phyloP scores from a whole-genome alignment of 2,113 vertebrate genomes.

The Atrichornis clamosus region DNA sequence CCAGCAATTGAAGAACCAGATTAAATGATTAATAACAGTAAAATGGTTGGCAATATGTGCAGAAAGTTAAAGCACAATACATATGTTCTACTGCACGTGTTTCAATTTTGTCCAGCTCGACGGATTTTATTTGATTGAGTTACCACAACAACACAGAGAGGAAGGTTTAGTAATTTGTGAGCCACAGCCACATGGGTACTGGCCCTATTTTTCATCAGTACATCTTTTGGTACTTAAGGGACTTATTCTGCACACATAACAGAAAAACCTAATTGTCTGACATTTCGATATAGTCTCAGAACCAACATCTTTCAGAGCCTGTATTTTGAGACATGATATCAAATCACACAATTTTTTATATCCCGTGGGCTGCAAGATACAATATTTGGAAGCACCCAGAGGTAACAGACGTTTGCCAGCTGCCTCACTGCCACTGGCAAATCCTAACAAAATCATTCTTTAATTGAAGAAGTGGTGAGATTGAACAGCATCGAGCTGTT shows the following conservation, averaged over 20 bases:
- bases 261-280: constrained; percentile 12
- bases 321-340: background rate
- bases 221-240: constrained; percentile 5
- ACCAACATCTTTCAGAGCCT: background rate
- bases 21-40: constrained; percentile 10
- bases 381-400: constrained; percentile 30
- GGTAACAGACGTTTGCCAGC: background rate
- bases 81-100: background rate
- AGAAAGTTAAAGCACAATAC: background rate
- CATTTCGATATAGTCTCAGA: background rate
- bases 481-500: background rate
- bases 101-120: background rate
- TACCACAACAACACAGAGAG: background rate
- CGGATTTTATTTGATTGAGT: constrained; percentile 9
- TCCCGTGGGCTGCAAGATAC: background rate
- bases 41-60: background rate
- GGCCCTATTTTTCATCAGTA: constrained; percentile 9
- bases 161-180: background rate
- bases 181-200: background rate
- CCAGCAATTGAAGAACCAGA: constrained; percentile 26
- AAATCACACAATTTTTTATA: background rate
- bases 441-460: constrained; percentile 21
- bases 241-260: background rate
- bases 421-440: background rate
- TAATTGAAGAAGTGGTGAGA: constrained; percentile 24